Percentiles rank a stretch among this genome's conserved stretches.
These are phyloP conservation scores for Astropecten irregularis DNA, from an alignment of 53 echinoderm and acorn worm species.

Conservation along the genomic window DNA sequence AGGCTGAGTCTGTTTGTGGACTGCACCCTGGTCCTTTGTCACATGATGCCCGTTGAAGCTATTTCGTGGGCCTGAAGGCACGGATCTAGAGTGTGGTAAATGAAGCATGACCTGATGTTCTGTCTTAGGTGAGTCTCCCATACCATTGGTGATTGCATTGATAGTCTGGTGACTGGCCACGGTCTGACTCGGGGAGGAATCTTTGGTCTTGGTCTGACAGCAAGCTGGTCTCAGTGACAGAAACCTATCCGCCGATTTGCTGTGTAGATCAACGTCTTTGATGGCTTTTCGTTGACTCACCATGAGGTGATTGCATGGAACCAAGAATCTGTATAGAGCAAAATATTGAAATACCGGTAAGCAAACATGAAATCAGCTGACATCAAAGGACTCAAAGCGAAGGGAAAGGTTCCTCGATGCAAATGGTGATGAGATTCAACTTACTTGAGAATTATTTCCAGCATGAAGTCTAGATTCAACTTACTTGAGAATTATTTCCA, in stretches of 20 bases:
- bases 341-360: no score
- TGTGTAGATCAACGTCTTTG: constrained; percentile 76
- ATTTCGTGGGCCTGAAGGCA: neutral
- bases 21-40: neutral
- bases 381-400: no score
- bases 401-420: no score
- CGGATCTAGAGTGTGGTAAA: neutral
- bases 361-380: no score
- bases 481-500: no score
- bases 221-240: constrained; percentile 80
- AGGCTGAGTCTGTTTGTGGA: no score
- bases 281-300: constrained; percentile 92
- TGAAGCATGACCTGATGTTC: constrained; percentile 62
- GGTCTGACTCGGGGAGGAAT: neutral
- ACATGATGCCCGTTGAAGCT: neutral
- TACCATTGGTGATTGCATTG: constrained; percentile 25
- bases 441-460: no score
- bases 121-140: constrained; percentile 40
- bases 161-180: neutral
- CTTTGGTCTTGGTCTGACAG: constrained; percentile 32
- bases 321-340: constrained; percentile 68
- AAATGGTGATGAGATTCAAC: no score
- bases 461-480: no score
- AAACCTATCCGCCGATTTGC: constrained; percentile 84
- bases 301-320: constrained; percentile 98